Conservation (phyloP, 2,888 invertebrate species). For the Halictus quadricinctus region DNA sequence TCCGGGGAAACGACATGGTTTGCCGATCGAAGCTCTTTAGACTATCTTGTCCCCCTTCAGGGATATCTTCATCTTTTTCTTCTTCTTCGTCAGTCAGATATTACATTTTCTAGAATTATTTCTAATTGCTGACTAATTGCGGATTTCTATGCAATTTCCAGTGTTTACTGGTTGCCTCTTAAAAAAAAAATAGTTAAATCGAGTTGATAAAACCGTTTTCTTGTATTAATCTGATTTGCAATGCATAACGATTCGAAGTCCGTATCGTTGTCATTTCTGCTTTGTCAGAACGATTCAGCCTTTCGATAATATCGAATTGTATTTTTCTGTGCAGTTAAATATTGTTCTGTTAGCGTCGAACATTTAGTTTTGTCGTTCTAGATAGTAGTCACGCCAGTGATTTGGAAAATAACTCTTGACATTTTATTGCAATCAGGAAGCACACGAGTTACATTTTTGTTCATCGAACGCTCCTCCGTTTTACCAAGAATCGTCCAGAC, state of each 20-base stretch:
- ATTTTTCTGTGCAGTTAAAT: not conserved
- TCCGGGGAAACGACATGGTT: slow-evolving; percentile 21
- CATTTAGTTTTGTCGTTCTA: not conserved
- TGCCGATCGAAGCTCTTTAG: not conserved
- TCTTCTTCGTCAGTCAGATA: not conserved
- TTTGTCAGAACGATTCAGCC: no score
- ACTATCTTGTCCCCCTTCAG: not conserved
- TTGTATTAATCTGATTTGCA: not conserved
- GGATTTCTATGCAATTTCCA: not conserved
- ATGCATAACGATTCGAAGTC: not conserved
- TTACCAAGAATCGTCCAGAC: not conserved
- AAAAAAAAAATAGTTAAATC: not conserved
- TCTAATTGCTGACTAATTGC: not conserved
- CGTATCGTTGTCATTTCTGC: not conserved
- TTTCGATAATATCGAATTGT: not conserved
- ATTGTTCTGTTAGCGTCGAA: not conserved
- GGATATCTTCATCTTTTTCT: not conserved
- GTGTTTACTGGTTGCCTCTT: not conserved
- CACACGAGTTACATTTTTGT: not conserved
- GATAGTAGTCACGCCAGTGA: not conserved
- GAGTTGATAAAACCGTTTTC: not conserved
- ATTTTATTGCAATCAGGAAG: not conserved
- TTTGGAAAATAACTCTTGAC: not conserved
- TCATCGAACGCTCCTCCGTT: not conserved
- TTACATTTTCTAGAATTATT: not conserved